phyloP scores from a whole-genome alignment of 1,140 invertebrate species.

The Bombus confusus region DNA sequence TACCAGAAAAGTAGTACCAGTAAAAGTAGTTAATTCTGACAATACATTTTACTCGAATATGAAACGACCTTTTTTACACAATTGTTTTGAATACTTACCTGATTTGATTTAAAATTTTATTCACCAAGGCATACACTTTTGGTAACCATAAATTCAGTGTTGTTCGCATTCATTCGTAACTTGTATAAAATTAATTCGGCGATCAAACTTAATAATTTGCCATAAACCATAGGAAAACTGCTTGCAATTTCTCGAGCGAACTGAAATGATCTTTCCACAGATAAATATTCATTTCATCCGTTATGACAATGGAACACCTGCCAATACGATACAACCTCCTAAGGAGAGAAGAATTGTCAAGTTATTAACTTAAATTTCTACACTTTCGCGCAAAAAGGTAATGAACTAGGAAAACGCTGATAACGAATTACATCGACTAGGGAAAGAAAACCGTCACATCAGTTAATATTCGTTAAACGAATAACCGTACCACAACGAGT shows the following conservation, averaged over 20 bases:
- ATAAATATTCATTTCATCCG: constrained; percentile 55
- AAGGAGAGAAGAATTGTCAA: neutral
- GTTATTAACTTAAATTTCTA: neutral
- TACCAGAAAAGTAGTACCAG: too few relatives aligned
- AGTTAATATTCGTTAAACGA: constrained; percentile 39
- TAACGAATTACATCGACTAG: neutral
- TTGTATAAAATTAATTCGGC: neutral
- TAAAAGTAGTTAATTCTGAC: neutral
- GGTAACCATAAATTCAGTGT: neutral
- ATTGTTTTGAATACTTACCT: constrained; percentile 10
- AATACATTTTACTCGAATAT: neutral
- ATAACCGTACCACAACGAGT: constrained; percentile 3
- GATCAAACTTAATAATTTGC: constrained; percentile 15
- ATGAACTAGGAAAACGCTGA: neutral
- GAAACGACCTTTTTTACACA: neutral
- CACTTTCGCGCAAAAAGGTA: neutral
- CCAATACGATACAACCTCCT: constrained; percentile 35
- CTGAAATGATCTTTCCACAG: constrained; percentile 43
- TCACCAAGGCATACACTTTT: neutral
- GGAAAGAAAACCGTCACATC: constrained; percentile 17
- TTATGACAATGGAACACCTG: constrained; percentile 53
- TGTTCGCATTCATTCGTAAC: neutral
- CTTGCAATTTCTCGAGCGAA: neutral
- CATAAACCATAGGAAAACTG: neutral
- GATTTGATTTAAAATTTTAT: constrained; percentile 9